Percentiles rank a stretch among this genome's conserved stretches.
Evolutionary conservation across 2,888 invertebrate genomes (phyloP).

Genomic region (Balanococcus diminutus): DNA sequence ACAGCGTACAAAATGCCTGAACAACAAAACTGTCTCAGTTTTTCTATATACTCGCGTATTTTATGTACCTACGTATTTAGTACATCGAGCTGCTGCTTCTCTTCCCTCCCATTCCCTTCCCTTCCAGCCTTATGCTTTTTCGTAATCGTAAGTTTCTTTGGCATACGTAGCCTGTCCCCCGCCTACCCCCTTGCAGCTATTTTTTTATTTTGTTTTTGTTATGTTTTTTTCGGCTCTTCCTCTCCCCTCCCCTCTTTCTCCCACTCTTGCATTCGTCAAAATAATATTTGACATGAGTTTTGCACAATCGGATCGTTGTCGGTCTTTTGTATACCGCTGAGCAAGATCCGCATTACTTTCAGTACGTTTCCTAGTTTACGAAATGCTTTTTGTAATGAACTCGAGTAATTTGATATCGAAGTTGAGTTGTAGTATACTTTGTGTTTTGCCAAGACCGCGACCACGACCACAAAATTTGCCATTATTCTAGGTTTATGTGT

Average conservation of each 20-base stretch:
- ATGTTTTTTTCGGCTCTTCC: background rate
- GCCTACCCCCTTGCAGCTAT: background rate
- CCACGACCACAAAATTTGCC: background rate
- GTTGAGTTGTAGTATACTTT: background rate
- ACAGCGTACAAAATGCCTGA: constrained; percentile 45
- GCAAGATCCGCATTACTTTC: constrained; percentile 17
- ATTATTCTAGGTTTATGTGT: background rate
- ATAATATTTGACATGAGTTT: constrained; percentile 47
- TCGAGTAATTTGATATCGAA: background rate
- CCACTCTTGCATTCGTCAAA: constrained; percentile 27
- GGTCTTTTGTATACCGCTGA: constrained; percentile 3
- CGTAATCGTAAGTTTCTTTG: background rate
- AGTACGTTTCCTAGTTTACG: background rate
- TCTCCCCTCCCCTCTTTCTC: too few species aligned
- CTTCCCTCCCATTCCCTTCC: too few species aligned
- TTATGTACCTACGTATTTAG: too few species aligned
- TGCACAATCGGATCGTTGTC: constrained; percentile 45
- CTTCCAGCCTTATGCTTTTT: too few species aligned
- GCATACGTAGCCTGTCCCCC: background rate
- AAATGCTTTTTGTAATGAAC: background rate
- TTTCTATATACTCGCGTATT: constrained; percentile 4
- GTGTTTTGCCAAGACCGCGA: background rate
- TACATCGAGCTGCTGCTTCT: background rate
- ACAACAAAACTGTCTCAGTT: constrained; percentile 51
- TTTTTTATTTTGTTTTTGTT: background rate